These are phyloP conservation scores for Uropsilus gracilis DNA, from an alignment of 2,113 vertebrate genomes.

Conservation along the genomic window DNA sequence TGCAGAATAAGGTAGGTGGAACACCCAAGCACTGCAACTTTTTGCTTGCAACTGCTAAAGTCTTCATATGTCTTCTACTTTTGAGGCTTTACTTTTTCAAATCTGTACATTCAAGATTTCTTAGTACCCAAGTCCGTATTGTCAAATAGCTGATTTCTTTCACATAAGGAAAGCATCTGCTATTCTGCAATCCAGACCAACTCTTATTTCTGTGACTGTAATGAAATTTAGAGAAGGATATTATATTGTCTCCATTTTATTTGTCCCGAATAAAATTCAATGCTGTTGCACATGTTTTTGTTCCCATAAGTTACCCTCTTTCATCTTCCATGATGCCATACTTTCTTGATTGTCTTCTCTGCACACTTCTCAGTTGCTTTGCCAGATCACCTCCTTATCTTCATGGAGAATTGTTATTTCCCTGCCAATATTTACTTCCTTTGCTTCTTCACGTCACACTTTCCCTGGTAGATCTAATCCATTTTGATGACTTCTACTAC, in stretches of 20 bases:
- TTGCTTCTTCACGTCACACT: background rate
- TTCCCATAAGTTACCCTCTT: background rate
- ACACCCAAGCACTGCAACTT: background rate
- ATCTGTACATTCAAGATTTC: background rate
- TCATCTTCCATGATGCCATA: background rate
- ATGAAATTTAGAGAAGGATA: slow-evolving; percentile 9
- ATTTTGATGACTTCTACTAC: background rate
- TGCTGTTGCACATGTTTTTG: background rate
- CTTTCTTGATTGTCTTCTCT: background rate
- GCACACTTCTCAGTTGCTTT: background rate
- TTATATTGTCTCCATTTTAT: slow-evolving; percentile 30
- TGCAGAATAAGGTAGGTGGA: background rate
- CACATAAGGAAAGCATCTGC: background rate
- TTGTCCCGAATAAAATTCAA: background rate
- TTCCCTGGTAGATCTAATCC: background rate
- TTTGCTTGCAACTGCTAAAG: background rate
- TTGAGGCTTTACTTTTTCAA: background rate
- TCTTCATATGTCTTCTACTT: background rate
- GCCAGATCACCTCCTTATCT: background rate
- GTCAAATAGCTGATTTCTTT: background rate
- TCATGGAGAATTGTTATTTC: background rate
- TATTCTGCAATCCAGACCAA: background rate
- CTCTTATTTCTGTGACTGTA: slow-evolving; percentile 15
- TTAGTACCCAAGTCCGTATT: too few relatives aligned
- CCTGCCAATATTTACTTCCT: background rate